Base-by-base conservation (phyloP, 2,888 invertebrate species). In the Melinaea menophilus region DNA sequence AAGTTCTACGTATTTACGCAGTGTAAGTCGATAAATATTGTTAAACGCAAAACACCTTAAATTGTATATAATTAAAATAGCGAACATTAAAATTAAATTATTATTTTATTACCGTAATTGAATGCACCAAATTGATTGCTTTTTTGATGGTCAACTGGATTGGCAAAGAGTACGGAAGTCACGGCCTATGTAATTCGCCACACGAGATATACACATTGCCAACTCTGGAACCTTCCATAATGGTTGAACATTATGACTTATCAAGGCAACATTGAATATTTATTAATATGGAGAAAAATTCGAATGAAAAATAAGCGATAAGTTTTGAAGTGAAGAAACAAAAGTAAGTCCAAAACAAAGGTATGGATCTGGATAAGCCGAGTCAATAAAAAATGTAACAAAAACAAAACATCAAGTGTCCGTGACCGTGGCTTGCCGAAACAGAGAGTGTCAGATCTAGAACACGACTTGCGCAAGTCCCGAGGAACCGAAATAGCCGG, bases 401-500 rank as follows among this genome's bases (percentile, higher is more conserved):
- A 69, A 69, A 73, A 72, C 69, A 75, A 72, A 72, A 69, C 69
- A 58, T 62, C 72, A 79, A 75, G 79, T 81, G 86, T 76, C 85
- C 85, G 76, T 86, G 85, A 86, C 86, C 84, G 82, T 81, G 82
- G 81, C 73, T 66, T 67, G 78, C 80, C 80, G 84, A 87, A 86
- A 86, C 72, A 78, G 83, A 85, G 82, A 85, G 85, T 85, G 77
- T 70, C 73, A 72, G 76, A 83, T 82, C 80, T 84, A 80, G 83
- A 81, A 78, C 78, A 70, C 63, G 70, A 75, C 75, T 77, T 75
- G 79, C 76, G 79, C 75, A 70, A 71, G 64, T 56, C 58, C 60
- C 51, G 51, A 63, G 55, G 48, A 58, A 51, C 47, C 63, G 58
- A 63, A 66, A 63, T 63, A 59, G 61, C 54, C 64, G 70, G 66